phyloP scores from a whole-genome alignment of 2,888 invertebrate species.

The Drosophila neutralis region DNA sequence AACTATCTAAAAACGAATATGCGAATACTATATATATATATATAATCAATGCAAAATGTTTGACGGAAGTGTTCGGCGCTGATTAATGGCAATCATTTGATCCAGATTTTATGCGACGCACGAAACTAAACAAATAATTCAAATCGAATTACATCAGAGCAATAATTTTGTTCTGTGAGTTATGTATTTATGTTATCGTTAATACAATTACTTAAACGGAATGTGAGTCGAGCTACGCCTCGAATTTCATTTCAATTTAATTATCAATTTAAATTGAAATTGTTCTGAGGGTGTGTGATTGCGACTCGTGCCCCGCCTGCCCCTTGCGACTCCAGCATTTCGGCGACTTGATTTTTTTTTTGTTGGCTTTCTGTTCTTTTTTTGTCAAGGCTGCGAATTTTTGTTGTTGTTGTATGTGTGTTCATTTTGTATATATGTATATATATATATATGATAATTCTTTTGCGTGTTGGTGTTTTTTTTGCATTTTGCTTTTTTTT shows the following conservation, averaged over 20 bases:
- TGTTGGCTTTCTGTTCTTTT: constrained; percentile 31
- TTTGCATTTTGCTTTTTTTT: constrained; percentile 10
- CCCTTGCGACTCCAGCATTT: neutral
- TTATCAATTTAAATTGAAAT: constrained; percentile 68
- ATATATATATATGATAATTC: constrained; percentile 56
- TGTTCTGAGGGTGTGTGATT: constrained; percentile 24
- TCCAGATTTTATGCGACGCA: neutral
- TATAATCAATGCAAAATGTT: neutral
- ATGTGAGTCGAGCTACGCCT: constrained; percentile 38
- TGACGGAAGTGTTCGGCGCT: constrained; percentile 23
- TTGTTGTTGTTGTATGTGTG: constrained; percentile 51
- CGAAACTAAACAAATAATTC: neutral
- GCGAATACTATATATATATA: neutral
- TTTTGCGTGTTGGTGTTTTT: constrained; percentile 50
- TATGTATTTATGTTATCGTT: constrained; percentile 14
- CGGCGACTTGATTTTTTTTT: constrained; percentile 21
- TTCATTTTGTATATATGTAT: constrained; percentile 56
- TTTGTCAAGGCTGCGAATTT: constrained; percentile 62
- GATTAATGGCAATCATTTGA: neutral
- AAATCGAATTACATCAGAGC: constrained; percentile 23
- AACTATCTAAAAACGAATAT: constrained; percentile 3
- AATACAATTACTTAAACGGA: constrained; percentile 1
- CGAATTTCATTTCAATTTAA: constrained; percentile 62
- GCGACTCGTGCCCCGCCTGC: constrained; percentile 9
- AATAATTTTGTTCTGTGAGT: neutral